phyloP scores from a whole-genome alignment of 2,888 invertebrate genomes.

The Patella depressa region DNA sequence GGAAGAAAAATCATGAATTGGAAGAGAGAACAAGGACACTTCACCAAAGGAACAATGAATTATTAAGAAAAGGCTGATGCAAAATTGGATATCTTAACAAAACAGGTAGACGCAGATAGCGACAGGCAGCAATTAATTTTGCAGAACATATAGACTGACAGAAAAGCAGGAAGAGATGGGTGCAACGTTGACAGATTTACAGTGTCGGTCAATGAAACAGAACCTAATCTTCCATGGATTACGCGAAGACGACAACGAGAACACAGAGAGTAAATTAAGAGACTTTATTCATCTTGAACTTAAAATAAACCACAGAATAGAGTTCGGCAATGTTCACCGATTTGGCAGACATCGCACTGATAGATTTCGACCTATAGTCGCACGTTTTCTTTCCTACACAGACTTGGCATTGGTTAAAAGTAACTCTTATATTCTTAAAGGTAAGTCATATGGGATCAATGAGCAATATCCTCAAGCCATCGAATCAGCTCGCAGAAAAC shows the following conservation, averaged over 20 bases:
- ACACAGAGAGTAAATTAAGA: background rate
- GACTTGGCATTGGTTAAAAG: background rate
- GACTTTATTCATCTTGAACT: background rate
- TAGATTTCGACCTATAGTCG: background rate
- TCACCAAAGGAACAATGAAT: background rate
- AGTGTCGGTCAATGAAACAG: conserved; percentile 10
- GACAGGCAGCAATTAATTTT: background rate
- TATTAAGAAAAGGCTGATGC: background rate
- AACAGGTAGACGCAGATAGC: background rate
- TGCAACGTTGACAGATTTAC: background rate
- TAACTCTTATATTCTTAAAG: background rate
- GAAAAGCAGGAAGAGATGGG: background rate
- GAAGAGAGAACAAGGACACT: background rate
- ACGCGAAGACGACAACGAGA: background rate
- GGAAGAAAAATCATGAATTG: background rate
- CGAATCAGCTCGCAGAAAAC: background rate
- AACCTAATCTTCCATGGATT: background rate
- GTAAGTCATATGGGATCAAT: background rate
- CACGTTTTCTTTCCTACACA: background rate
- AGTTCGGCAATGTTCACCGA: background rate
- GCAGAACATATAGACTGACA: background rate
- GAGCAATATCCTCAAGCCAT: conserved; percentile 2
- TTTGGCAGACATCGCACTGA: background rate
- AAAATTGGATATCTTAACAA: background rate
- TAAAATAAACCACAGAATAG: background rate